phyloP scores from a whole-genome alignment of 1,140 invertebrate species.

The Drosophila nebulosa region DNA sequence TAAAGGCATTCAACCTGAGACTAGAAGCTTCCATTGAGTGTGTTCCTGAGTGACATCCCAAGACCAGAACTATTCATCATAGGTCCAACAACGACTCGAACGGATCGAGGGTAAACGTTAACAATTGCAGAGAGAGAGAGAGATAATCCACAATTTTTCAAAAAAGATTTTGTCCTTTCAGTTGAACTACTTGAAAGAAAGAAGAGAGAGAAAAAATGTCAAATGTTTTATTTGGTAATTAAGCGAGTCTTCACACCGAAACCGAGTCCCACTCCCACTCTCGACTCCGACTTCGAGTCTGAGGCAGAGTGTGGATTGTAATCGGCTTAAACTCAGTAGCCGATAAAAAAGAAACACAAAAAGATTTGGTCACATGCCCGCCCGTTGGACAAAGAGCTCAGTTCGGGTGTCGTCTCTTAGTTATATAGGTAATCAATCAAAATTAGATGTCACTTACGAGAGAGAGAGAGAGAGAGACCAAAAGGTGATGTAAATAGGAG shows the following conservation, averaged over 20 bases:
- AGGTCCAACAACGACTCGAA: too few relatives aligned
- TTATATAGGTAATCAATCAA: constrained; percentile 43
- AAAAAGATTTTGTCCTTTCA: too few relatives aligned
- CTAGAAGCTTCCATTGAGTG: too few relatives aligned
- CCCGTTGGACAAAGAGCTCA: too few relatives aligned
- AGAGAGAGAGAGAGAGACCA: too few relatives aligned
- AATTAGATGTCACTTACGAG: constrained; percentile 49
- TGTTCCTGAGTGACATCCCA: too few relatives aligned
- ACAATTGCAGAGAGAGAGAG: too few relatives aligned
- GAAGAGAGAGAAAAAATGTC: constrained; percentile 16
- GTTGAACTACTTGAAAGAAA: neutral
- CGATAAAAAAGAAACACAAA: neutral
- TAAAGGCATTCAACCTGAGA: too few relatives aligned
- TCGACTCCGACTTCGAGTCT: neutral
- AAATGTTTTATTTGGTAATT: constrained; percentile 46
- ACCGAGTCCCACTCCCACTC: too few relatives aligned
- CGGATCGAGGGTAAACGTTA: too few relatives aligned
- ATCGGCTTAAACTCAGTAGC: constrained; percentile 28
- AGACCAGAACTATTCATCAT: too few relatives aligned
- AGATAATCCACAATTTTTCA: too few relatives aligned
- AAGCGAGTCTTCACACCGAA: neutral
- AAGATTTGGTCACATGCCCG: neutral
- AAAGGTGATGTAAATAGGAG: constrained; percentile 18
- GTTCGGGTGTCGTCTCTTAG: neutral
- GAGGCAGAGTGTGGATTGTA: constrained; percentile 1